Evolutionary conservation across 2,797 vertebrate species (phyloP), one percentile per base, ranked within the genome.

Genomic region (Amblyraja radiata): DNA sequence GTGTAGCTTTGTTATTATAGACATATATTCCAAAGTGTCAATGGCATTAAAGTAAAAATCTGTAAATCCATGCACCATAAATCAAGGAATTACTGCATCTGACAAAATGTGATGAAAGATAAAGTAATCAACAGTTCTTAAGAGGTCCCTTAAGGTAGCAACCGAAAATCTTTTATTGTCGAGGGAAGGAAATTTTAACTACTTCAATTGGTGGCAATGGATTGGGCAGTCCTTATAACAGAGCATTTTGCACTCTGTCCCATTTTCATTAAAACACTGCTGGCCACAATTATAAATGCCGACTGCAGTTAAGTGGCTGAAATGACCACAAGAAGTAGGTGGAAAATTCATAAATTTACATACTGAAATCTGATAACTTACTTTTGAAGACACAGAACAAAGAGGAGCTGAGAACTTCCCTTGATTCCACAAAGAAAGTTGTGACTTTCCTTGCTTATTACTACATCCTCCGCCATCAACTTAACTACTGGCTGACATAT

Each of bases 121-220:
- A 95, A 95, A 93, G 94, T 93, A 94, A 94, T 93, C 93, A 94
- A 94, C 94, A 94, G 95, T 95, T 93, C 94, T 95, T 93, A 84
- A 71, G 54, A 58, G 93, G 93, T 94, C 93, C 95, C 94, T 95
- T 94, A 32, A 91, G 25, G 93, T 93, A 94, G 93, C 94, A 93
- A 58, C 63, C 58, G 93, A 93, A 90, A 36, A 58, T 46, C 81
- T 93, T 94, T 93, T 32, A 90, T 90, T 65, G 36, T 39, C 32
- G 32, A 28, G 46, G 46, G 18, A 54, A 25, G 10, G 23, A 84
- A 32, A n/a, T 86, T 63, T 86, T 10, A 86, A 86, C 58, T 13
- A 86, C 2, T 5, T 86, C 58, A 86, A 61, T 28, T 63, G 5
- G 10, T 86, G 58, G 11, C 83, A 84, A 63, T 63, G 54, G 83